Evolutionary conservation across 2,888 invertebrate genomes (phyloP), one percentile per base, ranked within the genome.

Genomic region (Andrena chrysosceles): DNA sequence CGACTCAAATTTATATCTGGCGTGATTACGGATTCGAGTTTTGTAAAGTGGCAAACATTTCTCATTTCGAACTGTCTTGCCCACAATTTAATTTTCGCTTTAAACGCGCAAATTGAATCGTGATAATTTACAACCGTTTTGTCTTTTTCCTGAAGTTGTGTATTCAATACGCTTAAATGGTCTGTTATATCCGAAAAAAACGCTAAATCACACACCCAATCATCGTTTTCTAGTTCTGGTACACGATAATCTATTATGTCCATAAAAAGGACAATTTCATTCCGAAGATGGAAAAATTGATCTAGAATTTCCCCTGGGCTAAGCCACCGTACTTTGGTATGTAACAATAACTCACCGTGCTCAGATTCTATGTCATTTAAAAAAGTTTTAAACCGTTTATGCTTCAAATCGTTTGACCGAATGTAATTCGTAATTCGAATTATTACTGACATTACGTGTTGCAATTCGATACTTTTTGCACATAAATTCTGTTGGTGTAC

Each of bases 31-130:
- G 64, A n/a, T n/a, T n/a, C 35, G n/a, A 66, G 48, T 66, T 66
- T 66, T 2, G 42, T 29, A 7, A 66, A 66, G 48, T 66, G 64
- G 42, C 48, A 66, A 26, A 42, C 42, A 48, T 66, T 66, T 29
- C 64, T 42, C 26, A 26, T n/a, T 26, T 48, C 26, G 16, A 66
- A 8, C 64, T 66, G 64, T 8, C 48, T 48, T 29, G 42, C 29
- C 64, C 64, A 66, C 7, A 66, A 66, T 26, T 42, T 48, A 5
- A 66, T 29, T 48, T 66, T 66, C 29, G 48, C 26, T 66, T 66
- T 66, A 48, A 66, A 66, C 10, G 64, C 42, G 16, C 26, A 26
- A n/a, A 66, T 66, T 8, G 42, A 42, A n/a, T 66, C 48, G n/a
- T 48, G 16, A 13, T 48, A n/a, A 26, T 66, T 42, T 48, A 66